A percentile compares a stretch with the other conserved stretches of the same genome.
Evolutionary conservation across 2,797 vertebrate genomes (phyloP).

Genomic region (Hoplostethus mediterraneus): DNA sequence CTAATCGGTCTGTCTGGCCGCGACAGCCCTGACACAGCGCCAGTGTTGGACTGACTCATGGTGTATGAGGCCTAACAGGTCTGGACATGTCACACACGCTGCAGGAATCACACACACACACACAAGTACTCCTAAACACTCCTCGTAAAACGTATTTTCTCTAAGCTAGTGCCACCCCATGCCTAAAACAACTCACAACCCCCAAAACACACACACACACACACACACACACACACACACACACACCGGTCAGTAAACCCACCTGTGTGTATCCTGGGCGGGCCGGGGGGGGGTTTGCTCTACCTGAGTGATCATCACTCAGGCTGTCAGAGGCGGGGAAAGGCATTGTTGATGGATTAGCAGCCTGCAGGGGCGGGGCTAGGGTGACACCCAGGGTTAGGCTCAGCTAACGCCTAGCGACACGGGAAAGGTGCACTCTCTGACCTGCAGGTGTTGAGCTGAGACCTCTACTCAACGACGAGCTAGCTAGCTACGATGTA

Average conservation of each 20-base stretch:
- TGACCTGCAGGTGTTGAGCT: slow-evolving; percentile 74
- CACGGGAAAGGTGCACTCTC: slow-evolving; percentile 49
- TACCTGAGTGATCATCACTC: slow-evolving; percentile 67
- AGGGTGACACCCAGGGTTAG: slow-evolving; percentile 57
- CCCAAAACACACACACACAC: slow-evolving; percentile 35
- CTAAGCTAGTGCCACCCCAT: slow-evolving; percentile 26
- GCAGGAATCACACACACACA: slow-evolving; percentile 3
- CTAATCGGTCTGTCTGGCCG: slow-evolving; percentile 56
- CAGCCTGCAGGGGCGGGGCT: slow-evolving; percentile 39
- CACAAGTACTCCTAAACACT: slow-evolving; percentile 14
- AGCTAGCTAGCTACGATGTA: slow-evolving; percentile 43
- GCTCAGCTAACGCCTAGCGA: slow-evolving; percentile 55
- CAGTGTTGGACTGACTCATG: slow-evolving; percentile 13
- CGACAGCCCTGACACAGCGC: slow-evolving; percentile 27
- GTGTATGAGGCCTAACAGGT: slow-evolving; percentile 26
- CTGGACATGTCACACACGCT: slow-evolving; percentile 31
- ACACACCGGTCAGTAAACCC: slow-evolving; percentile 34
- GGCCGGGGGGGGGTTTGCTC: slow-evolving; percentile 62
- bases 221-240: slow-evolving; percentile 63
- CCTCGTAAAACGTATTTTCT: slow-evolving; percentile 52
- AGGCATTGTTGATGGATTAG: slow-evolving; percentile 72
- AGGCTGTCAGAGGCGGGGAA: slow-evolving; percentile 58
- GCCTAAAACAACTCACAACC: background rate
- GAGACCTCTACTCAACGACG: slow-evolving; percentile 53
- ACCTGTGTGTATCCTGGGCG: slow-evolving; percentile 63